Evolutionary conservation across 2,113 vertebrate genomes (phyloP).

Genomic region (Ariopsis seemanni): DNA sequence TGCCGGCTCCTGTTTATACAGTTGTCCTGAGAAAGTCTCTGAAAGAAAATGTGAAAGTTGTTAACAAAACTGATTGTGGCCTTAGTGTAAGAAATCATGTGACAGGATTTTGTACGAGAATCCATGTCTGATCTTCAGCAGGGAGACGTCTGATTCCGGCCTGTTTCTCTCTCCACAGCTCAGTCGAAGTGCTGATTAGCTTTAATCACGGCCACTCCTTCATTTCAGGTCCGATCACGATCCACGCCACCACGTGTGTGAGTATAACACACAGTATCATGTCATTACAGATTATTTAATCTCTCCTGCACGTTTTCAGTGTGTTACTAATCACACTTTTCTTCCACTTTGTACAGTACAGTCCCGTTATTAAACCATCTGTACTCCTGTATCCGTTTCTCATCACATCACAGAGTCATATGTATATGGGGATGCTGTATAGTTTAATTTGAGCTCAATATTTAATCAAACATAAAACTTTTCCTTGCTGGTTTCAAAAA

Average conservation of each 20-base stretch:
- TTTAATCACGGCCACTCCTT: constrained; percentile 85
- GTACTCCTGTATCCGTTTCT: background rate
- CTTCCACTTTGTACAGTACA: background rate
- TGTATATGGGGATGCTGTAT: background rate
- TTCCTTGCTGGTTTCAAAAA: background rate
- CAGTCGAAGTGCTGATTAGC: constrained; percentile 87
- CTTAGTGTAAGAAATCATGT: background rate
- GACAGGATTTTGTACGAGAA: background rate
- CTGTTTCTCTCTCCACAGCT: constrained; percentile 70
- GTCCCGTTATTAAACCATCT: background rate
- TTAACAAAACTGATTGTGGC: background rate
- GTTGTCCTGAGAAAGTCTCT: too few relatives aligned
- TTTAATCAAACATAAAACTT: background rate
- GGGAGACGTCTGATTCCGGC: background rate
- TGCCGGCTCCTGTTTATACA: too few relatives aligned
- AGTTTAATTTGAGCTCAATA: background rate
- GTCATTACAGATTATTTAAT: background rate
- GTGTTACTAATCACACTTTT: background rate
- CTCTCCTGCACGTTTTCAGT: background rate
- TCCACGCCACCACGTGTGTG: constrained; percentile 88
- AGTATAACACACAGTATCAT: constrained; percentile 65
- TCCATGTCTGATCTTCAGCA: background rate
- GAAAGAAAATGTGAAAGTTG: background rate
- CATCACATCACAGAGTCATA: background rate
- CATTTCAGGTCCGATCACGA: constrained; percentile 81